Base-by-base conservation (phyloP, 2,888 invertebrate species). In the Trichopria drosophilae region DNA sequence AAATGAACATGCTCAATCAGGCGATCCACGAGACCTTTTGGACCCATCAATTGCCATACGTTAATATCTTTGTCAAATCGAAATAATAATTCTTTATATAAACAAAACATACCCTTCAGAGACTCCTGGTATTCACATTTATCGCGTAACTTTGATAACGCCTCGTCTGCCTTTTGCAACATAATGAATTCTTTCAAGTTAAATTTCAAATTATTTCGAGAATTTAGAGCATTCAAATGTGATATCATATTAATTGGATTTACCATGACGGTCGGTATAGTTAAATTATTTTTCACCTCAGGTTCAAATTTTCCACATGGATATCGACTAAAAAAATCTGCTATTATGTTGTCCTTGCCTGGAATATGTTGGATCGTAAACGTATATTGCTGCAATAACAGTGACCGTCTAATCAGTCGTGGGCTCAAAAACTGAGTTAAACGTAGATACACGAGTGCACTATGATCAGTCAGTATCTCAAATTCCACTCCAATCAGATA, bases 251-350 rank as follows among this genome's bases (percentile, higher is more conserved):
- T n/a, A n/a, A n/a, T n/a, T n/a, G n/a, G n/a, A n/a, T n/a, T n/a
- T n/a, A n/a, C n/a, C n/a, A n/a, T 6, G 10, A 42, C 7, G 12
- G 29, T 42, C 2, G 42, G 42, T 3, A 43, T 34, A n/a, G 31
- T 7, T 16, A 31, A 26, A 4, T 7, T 3, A 6, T 34, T 24
- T 16, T 34, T 7, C 3, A 4, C 26, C 3, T 34, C n/a, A 1
- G 18, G 10, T 16, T 22, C 34, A 10, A 57, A 57, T 35, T 51
- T 44, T 7, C 48, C 45, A 3, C 44, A 24, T 1, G 60, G 58
- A 46, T 58, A 60, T 1, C 69, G 37, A n/a, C 65, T 65, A 6
- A 68, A 51, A 19, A 61, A 53, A 53, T 69, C 65, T 0, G 62
- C 63, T 3, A 60, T 57, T 0, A 62, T 28, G 37, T 67, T 67